Percentiles rank a stretch among this genome's conserved stretches.
Evolutionary conservation across 2,797 vertebrate genomes (phyloP).

Genomic region (Intellagama lesueurii): DNA sequence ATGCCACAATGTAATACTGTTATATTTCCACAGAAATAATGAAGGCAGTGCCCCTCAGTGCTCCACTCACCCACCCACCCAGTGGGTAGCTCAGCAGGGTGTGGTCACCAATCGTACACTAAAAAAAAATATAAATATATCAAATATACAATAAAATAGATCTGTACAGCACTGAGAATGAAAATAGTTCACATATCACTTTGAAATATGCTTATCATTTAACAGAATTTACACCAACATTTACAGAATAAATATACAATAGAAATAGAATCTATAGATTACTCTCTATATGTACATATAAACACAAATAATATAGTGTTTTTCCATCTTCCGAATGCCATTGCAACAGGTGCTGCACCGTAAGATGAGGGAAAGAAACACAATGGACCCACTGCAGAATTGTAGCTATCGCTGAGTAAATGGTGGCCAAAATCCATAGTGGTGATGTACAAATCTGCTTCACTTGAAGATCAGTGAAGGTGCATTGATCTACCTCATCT

Average conservation of each 20-base stretch:
- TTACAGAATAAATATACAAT: conserved; percentile 87
- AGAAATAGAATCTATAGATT: conserved; percentile 77
- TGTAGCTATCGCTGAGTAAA: background rate
- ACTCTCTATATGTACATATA: conserved; percentile 52
- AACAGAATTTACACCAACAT: conserved; percentile 84
- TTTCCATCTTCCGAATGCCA: conserved; percentile 69
- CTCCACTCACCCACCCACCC: conserved; percentile 38
- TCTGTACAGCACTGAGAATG: conserved; percentile 83
- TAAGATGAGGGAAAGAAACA: conserved; percentile 40
- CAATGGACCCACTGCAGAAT: background rate
- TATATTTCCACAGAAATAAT: conserved; percentile 52
- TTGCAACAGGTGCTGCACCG: conserved; percentile 21
- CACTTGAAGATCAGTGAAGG: background rate
- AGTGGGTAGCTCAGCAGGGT: conserved; percentile 37
- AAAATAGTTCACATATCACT: conserved; percentile 81
- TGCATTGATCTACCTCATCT: background rate
- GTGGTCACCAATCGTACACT: conserved; percentile 57
- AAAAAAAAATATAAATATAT: conserved; percentile 79
- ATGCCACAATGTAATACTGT: conserved; percentile 53
- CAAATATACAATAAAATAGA: conserved; percentile 80
- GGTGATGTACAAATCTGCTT: background rate
- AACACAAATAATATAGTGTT: conserved; percentile 73
- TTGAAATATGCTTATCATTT: conserved; percentile 79
- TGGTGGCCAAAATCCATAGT: rapidly evolving
- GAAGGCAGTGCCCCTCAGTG: conserved; percentile 29